Evolutionary conservation across 2,888 invertebrate genomes (phyloP).

Genomic region (Tetheella fluctuosa): DNA sequence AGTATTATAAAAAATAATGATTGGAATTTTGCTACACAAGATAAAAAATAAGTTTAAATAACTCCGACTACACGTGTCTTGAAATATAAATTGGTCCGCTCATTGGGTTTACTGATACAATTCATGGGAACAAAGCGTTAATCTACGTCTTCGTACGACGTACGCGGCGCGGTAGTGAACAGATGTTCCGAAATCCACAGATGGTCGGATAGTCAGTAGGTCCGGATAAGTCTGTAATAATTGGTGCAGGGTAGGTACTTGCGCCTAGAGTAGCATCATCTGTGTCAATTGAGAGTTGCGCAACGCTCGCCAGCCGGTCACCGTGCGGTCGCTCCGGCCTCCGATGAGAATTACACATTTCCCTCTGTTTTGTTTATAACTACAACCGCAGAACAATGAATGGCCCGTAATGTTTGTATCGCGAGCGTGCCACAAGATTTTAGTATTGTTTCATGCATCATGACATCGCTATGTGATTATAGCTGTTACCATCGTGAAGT

Average conservation of each 20-base stretch:
- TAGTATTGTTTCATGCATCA: conserved; percentile 6
- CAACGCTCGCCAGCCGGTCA: background rate
- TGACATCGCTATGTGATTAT: background rate
- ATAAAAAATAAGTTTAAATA: background rate
- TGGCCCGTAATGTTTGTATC: background rate
- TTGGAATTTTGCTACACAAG: too few relatives aligned
- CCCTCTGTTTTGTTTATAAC: conserved; percentile 1
- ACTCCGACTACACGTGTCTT: background rate
- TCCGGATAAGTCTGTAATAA: background rate
- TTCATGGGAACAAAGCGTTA: conserved; percentile 1
- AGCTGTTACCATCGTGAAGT: background rate
- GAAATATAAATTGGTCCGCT: background rate
- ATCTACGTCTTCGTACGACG: background rate
- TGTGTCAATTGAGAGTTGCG: conserved; percentile 4
- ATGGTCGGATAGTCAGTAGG: background rate
- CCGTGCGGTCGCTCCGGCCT: background rate
- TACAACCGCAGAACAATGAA: conserved; percentile 6
- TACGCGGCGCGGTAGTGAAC: background rate
- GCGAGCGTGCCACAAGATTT: conserved; percentile 5
- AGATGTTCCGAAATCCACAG: conserved; percentile 2
- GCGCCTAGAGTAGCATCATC: background rate
- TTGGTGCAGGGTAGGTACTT: background rate
- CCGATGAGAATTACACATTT: background rate
- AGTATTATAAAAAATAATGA: too few relatives aligned
- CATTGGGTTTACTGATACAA: background rate